A percentile compares a stretch with the other conserved stretches of the same genome.
These are phyloP conservation scores for Tapirus terrestris DNA, from an alignment of 2,113 vertebrate species.

Conservation along the genomic window DNA sequence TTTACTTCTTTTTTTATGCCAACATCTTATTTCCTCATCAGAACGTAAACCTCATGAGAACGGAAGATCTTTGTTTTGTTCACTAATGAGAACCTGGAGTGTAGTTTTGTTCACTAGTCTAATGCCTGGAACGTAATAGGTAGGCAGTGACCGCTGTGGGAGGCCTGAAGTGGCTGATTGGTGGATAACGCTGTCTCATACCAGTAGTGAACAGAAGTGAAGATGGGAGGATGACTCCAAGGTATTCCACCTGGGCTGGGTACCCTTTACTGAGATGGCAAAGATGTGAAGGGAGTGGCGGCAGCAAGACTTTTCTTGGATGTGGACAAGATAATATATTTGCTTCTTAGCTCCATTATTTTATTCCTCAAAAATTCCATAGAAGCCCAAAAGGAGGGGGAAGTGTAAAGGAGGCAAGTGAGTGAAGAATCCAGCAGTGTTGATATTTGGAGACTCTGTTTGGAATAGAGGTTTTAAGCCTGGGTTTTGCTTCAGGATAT, in stretches of 20 bases:
- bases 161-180: background rate
- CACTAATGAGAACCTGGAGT: background rate
- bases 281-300: background rate
- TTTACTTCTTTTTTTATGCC: background rate
- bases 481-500: background rate
- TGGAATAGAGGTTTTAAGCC: background rate
- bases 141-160: background rate
- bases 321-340: background rate
- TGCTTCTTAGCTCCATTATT: background rate
- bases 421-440: background rate
- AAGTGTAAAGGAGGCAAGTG: background rate
- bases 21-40: no score
- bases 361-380: background rate
- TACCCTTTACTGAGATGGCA: background rate
- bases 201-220: rapidly evolving
- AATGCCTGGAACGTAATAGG: background rate
- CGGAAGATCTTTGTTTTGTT: background rate
- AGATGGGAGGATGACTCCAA: background rate
- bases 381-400: background rate
- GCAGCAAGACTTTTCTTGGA: background rate
- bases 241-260: background rate
- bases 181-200: background rate
- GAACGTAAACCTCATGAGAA: background rate
- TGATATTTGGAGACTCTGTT: background rate
- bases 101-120: background rate